A percentile compares a stretch with the other conserved stretches of the same genome.
These are phyloP conservation scores for Julus scanicus DNA, from an alignment of 2,888 invertebrate species.

Conservation along the genomic window DNA sequence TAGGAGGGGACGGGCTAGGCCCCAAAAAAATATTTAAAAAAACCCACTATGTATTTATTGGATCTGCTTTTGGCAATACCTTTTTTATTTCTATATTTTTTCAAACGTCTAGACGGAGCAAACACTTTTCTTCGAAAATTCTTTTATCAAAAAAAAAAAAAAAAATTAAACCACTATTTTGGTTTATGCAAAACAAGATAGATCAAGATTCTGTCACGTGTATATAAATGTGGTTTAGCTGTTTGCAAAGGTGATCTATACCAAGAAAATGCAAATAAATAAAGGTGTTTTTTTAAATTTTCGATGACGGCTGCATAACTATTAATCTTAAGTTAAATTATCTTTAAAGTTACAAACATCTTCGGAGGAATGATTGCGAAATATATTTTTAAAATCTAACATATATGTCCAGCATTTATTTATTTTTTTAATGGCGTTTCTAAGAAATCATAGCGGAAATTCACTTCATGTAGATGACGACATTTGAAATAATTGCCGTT, in stretches of 20 bases:
- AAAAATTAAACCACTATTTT: background rate
- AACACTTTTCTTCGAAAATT: background rate
- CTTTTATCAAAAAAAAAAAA: background rate
- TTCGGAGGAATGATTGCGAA: no score
- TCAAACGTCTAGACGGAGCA: constrained; percentile 12
- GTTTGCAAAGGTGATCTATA: background rate
- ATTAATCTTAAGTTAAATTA: no score
- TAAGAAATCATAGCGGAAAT: no score
- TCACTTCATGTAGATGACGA: no score
- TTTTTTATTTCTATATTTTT: background rate
- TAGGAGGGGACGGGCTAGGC: constrained; percentile 6
- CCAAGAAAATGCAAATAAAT: background rate
- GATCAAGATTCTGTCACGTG: background rate
- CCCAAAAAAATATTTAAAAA: background rate
- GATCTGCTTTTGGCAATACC: background rate
- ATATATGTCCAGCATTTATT: no score
- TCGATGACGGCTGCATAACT: no score
- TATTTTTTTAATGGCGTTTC: no score
- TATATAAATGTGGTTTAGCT: background rate
- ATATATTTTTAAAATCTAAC: no score
- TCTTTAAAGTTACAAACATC: no score
- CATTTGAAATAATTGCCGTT: no score
- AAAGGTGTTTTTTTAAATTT: background rate
- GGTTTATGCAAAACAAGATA: background rate
- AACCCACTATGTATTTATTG: background rate